Evolutionary conservation across 2,797 vertebrate genomes (phyloP).

Genomic region (Sus cebifrons): DNA sequence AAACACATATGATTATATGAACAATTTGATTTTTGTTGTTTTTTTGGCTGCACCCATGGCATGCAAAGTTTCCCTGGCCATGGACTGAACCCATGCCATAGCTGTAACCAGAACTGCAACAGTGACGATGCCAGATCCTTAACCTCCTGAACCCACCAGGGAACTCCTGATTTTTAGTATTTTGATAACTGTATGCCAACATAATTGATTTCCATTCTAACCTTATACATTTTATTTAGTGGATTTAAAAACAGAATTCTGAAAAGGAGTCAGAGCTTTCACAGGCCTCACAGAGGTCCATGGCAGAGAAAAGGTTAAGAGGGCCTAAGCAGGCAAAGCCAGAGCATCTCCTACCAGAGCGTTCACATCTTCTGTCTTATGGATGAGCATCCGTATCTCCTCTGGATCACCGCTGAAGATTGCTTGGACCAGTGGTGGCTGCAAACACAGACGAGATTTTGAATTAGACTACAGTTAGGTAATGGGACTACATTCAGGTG

Average conservation of each 20-base stretch:
- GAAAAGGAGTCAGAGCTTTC: not conserved
- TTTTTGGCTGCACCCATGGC: too few relatives aligned
- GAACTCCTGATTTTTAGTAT: not conserved
- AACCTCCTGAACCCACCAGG: too few relatives aligned
- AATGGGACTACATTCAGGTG: not conserved
- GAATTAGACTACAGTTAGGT: not conserved
- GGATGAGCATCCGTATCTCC: conserved; percentile 97
- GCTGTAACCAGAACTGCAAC: too few relatives aligned
- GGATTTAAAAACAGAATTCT: not conserved
- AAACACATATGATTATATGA: not conserved
- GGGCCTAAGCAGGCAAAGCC: not conserved
- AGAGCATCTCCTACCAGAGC: conserved; percentile 92
- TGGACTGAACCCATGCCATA: too few relatives aligned
- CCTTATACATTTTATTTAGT: not conserved
- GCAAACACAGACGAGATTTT: conserved; percentile 77
- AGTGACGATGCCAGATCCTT: too few relatives aligned
- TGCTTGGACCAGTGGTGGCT: conserved; percentile 98
- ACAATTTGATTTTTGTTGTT: not conserved
- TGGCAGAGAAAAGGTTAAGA: not conserved
- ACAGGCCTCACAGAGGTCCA: not conserved
- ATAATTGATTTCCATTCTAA: not conserved
- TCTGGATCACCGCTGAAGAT: conserved; percentile 99
- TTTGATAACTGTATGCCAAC: not conserved
- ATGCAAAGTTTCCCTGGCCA: too few relatives aligned
- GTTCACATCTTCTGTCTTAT: conserved; percentile 99